Percentiles rank a stretch among this genome's conserved stretches.
phyloP scores from a whole-genome alignment of 2,797 vertebrate species.

The Danio kyathit region DNA sequence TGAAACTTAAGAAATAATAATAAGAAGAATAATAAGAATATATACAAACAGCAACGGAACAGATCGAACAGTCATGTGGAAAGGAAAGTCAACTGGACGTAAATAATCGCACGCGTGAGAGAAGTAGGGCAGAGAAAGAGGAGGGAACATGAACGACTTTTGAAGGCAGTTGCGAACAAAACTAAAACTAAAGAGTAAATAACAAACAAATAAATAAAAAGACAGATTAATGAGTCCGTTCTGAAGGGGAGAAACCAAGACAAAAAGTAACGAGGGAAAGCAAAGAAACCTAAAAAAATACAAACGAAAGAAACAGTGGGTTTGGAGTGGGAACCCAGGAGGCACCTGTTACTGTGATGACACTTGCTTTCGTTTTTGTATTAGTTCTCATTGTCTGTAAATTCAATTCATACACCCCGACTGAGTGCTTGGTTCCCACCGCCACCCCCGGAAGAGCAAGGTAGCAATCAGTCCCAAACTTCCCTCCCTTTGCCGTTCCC shows the following conservation, averaged over 20 bases:
- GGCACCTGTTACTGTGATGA: slow-evolving; percentile 84
- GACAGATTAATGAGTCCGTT: slow-evolving; percentile 87
- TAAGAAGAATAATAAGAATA: slow-evolving; percentile 93
- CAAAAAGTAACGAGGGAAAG: slow-evolving; percentile 86
- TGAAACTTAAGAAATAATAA: slow-evolving; percentile 99
- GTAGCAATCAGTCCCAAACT: slow-evolving; percentile 54
- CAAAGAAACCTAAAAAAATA: slow-evolving; percentile 71
- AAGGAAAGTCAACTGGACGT: slow-evolving; percentile 83
- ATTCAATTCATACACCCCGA: slow-evolving; percentile 58
- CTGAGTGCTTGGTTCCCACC: slow-evolving; percentile 44
- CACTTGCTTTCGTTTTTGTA: slow-evolving; percentile 22
- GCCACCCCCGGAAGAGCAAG: slow-evolving; percentile 52
- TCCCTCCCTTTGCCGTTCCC: slow-evolving; percentile 76
- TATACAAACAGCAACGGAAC: slow-evolving; percentile 99
- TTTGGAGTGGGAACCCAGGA: slow-evolving; percentile 88
- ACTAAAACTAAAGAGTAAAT: slow-evolving; percentile 78
- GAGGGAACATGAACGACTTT: slow-evolving; percentile 91
- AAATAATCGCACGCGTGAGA: slow-evolving; percentile 95
- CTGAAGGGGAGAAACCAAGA: slow-evolving; percentile 82
- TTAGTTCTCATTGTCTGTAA: slow-evolving; percentile 17
- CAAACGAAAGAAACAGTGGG: slow-evolving; percentile 74
- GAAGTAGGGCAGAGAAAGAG: slow-evolving; percentile 83
- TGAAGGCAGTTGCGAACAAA: slow-evolving; percentile 95
- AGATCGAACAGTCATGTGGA: slow-evolving; percentile 99
- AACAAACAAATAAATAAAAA: slow-evolving; percentile 76